Conservation (phyloP, 2,113 vertebrate genomes). For the Tragelaphus scriptus region DNA sequence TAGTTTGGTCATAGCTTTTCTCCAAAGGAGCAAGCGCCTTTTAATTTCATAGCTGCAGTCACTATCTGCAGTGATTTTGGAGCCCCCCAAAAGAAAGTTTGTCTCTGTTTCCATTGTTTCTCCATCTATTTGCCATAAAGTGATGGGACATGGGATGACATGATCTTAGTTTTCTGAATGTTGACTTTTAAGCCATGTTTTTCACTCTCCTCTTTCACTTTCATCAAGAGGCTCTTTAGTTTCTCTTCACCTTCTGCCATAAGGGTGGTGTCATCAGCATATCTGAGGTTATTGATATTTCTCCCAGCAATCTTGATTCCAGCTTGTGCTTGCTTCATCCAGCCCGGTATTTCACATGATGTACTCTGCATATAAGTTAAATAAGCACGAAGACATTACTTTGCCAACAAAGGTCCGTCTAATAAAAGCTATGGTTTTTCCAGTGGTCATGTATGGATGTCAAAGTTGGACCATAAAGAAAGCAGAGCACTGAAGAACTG, state of each 20-base stretch:
- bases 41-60: no score
- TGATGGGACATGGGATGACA: not conserved
- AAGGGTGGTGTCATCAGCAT: not conserved
- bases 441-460: not conserved
- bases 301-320: not conserved
- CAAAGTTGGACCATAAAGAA: not conserved
- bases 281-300: not conserved
- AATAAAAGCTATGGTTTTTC: not conserved
- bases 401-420: not conserved
- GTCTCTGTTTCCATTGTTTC: not conserved
- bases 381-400: not conserved
- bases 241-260: not conserved
- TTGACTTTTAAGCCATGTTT: not conserved
- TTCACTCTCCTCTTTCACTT: not conserved
- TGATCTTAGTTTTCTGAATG: not conserved
- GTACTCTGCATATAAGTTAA: not conserved
- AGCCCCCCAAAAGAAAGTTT: no score
- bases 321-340: not conserved
- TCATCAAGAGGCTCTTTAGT: not conserved
- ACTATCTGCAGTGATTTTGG: no score
- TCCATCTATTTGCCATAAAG: not conserved
- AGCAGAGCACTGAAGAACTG: rapidly evolving
- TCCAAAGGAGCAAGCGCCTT: no score
- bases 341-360: rapidly evolving
- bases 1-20: no score